A percentile compares a stretch with the other conserved stretches of the same genome.
Conservation (phyloP, 2,888 invertebrate species). For the Coecobrya sp. region DNA sequence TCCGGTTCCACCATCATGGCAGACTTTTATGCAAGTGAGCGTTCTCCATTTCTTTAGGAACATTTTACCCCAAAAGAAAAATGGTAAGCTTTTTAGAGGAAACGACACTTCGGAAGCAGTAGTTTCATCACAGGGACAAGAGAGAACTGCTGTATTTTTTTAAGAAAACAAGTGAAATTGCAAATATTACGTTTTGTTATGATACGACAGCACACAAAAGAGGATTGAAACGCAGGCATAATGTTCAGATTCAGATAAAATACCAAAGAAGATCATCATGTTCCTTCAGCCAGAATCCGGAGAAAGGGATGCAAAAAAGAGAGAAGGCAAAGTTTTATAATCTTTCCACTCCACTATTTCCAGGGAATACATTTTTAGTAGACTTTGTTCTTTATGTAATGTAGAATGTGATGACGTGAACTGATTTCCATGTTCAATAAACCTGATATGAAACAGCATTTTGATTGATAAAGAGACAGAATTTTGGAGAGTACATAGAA, state of each 20-base stretch:
- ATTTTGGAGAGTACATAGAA: not conserved
- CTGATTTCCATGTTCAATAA: conserved; percentile 22
- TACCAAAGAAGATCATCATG: not conserved
- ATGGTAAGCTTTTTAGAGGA: not conserved
- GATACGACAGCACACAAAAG: not conserved
- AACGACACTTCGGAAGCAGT: not conserved
- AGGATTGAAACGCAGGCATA: not conserved
- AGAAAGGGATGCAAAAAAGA: not conserved
- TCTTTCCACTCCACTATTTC: conserved; percentile 31
- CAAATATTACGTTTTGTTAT: not conserved
- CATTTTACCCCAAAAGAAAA: conserved; percentile 26
- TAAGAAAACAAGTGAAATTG: conserved; percentile 8
- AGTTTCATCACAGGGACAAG: too few relatives aligned
- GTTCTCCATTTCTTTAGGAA: not conserved
- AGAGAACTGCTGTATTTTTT: not conserved
- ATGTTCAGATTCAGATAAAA: not conserved
- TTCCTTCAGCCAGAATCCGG: not conserved
- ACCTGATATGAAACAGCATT: not conserved
- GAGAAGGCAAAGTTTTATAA: conserved; percentile 32
- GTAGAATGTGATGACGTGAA: not conserved
- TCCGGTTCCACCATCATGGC: not conserved
- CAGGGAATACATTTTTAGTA: not conserved
- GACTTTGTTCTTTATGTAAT: not conserved
- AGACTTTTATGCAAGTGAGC: not conserved
- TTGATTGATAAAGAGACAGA: conserved; percentile 5